Conservation (phyloP, 2,797 vertebrate species). For the Hydrophis major region DNA sequence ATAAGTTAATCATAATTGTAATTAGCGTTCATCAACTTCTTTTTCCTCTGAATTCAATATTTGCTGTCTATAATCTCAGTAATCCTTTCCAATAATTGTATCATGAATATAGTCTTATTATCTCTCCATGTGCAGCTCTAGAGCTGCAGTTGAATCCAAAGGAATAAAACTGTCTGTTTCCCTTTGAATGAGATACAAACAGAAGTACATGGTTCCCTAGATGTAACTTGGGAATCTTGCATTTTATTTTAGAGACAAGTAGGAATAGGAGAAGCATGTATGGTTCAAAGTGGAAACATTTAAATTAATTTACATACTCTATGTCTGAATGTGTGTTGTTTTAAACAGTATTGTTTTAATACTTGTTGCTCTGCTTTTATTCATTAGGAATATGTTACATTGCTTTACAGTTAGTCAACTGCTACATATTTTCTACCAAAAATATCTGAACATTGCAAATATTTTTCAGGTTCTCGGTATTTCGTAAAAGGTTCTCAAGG, state of each 20-base stretch:
- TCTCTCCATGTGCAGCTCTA: not conserved
- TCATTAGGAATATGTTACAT: not conserved
- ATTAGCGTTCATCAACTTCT: not conserved
- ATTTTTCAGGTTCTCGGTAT: not conserved
- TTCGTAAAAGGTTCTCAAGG: not conserved
- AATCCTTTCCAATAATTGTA: not conserved
- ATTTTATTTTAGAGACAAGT: not conserved
- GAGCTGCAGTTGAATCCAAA: not conserved
- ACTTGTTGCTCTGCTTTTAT: not conserved
- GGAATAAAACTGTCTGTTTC: not conserved
- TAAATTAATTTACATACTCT: not conserved
- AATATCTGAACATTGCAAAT: not conserved
- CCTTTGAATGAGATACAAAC: not conserved
- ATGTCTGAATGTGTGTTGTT: not conserved
- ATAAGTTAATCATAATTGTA: not conserved
- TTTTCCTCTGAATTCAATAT: not conserved
- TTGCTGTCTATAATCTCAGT: not conserved
- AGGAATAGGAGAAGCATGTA: not conserved
- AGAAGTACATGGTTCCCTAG: not conserved
- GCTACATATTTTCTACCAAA: not conserved
- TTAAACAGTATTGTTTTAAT: not conserved
- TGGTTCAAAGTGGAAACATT: not conserved
- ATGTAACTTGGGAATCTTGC: not conserved
- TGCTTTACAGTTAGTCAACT: not conserved
- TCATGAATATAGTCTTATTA: not conserved